Percentiles rank a stretch among this genome's conserved stretches.
These are phyloP conservation scores for Platerodrilus igneus DNA, from an alignment of 2,888 invertebrate species.

Conservation along the genomic window DNA sequence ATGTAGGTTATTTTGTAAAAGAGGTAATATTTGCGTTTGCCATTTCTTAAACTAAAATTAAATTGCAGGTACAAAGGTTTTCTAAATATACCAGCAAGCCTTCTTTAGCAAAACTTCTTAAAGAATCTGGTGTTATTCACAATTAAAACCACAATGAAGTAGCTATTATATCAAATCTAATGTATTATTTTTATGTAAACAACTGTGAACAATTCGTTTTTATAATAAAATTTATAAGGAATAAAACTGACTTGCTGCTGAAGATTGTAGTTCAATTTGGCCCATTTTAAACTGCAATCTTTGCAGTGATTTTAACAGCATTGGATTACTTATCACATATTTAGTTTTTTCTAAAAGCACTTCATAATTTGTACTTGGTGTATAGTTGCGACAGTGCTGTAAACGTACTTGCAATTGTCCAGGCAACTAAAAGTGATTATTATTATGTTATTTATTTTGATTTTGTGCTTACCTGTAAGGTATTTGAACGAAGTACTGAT, in stretches of 20 bases:
- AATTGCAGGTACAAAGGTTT: constrained; percentile 6
- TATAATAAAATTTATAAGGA: constrained; percentile 53
- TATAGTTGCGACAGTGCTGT: constrained; percentile 82
- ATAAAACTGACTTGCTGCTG: constrained; percentile 87
- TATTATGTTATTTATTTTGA: constrained; percentile 3
- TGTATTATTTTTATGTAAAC: not conserved
- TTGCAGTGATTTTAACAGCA: constrained; percentile 79
- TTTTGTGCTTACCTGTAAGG: constrained; percentile 59
- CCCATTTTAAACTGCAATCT: constrained; percentile 96
- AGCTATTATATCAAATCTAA: not conserved
- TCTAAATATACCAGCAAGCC: constrained; percentile 4
- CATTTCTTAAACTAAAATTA: not conserved
- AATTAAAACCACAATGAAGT: not conserved
- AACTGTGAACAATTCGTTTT: not conserved
- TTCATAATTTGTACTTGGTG: constrained; percentile 54
- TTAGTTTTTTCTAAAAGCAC: constrained; percentile 47
- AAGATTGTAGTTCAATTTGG: constrained; percentile 91
- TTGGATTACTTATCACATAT: constrained; percentile 50
- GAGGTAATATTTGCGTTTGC: constrained; percentile 36
- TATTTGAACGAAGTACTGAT: constrained; percentile 90
- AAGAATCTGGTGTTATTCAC: constrained; percentile 8
- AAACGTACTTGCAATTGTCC: constrained; percentile 82
- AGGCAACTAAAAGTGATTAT: constrained; percentile 62
- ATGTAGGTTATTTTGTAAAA: constrained; percentile 70
- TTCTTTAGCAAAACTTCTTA: constrained; percentile 3